These are phyloP conservation scores for Ctenopoma kingsleyae DNA, from an alignment of 2,797 vertebrate genomes.

Conservation along the genomic window DNA sequence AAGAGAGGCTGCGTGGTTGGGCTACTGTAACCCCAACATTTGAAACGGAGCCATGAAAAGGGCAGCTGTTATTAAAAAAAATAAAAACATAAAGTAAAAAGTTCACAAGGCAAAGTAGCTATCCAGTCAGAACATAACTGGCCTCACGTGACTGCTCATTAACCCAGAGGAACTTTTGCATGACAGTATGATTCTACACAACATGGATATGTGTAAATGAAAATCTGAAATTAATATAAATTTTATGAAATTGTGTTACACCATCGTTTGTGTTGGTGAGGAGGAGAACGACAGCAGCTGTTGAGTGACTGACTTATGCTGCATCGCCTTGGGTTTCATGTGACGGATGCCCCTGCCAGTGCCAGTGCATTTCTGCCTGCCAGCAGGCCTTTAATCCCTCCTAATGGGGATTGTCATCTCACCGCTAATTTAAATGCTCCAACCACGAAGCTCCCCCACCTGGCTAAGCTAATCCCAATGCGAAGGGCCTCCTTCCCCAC, in stretches of 20 bases:
- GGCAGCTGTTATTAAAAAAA: slow-evolving; percentile 1
- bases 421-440: slow-evolving; percentile 89
- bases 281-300: slow-evolving; percentile 58
- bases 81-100: not conserved
- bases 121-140: not conserved
- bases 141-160: not conserved
- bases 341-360: slow-evolving; percentile 87
- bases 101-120: slow-evolving; percentile 4
- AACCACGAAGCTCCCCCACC: slow-evolving; percentile 85
- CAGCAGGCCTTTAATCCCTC: slow-evolving; percentile 89
- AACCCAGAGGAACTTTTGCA: not conserved
- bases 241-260: slow-evolving; percentile 47
- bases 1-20: slow-evolving; percentile 64
- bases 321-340: slow-evolving; percentile 80
- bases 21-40: slow-evolving; percentile 40
- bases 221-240: slow-evolving; percentile 8
- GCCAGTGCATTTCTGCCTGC: slow-evolving; percentile 83
- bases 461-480: slow-evolving; percentile 84
- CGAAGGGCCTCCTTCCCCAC: slow-evolving; percentile 80
- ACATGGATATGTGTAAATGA: not conserved
- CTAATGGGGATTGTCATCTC: slow-evolving; percentile 90
- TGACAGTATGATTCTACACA: not conserved
- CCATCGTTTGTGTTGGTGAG: slow-evolving; percentile 36
- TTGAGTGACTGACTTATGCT: slow-evolving; percentile 82
- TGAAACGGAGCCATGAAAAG: slow-evolving; percentile 31